Evolutionary conservation across 2,888 invertebrate genomes (phyloP).

Genomic region (Diarsia brunnea): DNA sequence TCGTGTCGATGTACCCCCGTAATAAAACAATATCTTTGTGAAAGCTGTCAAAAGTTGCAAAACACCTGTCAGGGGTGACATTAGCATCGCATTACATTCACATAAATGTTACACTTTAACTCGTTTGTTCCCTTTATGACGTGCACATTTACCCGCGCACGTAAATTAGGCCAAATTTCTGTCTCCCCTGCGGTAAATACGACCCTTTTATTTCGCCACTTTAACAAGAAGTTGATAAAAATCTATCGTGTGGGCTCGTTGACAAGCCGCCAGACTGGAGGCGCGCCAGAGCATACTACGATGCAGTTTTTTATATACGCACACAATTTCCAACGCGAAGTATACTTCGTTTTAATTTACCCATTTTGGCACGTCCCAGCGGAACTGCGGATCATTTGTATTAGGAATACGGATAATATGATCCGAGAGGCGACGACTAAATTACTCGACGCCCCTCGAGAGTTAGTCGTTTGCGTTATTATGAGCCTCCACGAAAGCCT

Average conservation of each 20-base stretch:
- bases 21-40: constrained; percentile 49
- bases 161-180: constrained; percentile 60
- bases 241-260: constrained; percentile 70
- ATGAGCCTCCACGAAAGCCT: constrained; percentile 71
- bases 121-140: constrained; percentile 58
- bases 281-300: constrained; percentile 73
- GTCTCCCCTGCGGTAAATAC: constrained; percentile 44
- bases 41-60: constrained; percentile 56
- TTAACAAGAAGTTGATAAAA: constrained; percentile 69
- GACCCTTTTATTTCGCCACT: constrained; percentile 59
- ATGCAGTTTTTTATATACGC: constrained; percentile 81
- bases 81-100: constrained; percentile 62
- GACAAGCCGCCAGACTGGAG: constrained; percentile 79
- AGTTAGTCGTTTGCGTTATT: constrained; percentile 74
- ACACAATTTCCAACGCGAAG: constrained; percentile 76
- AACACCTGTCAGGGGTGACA: constrained; percentile 63
- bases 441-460: constrained; percentile 74
- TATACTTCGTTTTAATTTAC: constrained; percentile 87
- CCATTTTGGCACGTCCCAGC: constrained; percentile 86
- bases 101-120: constrained; percentile 55
- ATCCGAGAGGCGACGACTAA: constrained; percentile 79
- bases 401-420: constrained; percentile 84
- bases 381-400: constrained; percentile 86
- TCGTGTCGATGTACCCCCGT: constrained; percentile 21
- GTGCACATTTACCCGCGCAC: constrained; percentile 47